Base-by-base conservation (phyloP, 2,888 invertebrate species). In the Oconnorella tubifera region DNA sequence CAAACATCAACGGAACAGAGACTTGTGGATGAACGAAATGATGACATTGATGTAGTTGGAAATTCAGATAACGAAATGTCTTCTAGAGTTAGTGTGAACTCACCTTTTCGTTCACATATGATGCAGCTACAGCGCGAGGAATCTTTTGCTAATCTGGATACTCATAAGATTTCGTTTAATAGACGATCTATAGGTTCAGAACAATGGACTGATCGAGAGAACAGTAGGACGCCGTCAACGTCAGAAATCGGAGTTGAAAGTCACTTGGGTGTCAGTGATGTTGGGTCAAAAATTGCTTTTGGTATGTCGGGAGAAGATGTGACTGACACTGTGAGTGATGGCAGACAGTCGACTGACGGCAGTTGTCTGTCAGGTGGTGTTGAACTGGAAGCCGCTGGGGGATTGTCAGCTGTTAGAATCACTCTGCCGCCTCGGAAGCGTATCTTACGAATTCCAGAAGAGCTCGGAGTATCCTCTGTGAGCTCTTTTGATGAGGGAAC, bases 261-360 rank as follows among this genome's bases (percentile, higher is more conserved):
- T 40, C 40, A 40, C 19, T 40, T 19, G 10, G 40, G 19, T 14
- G 10, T 14, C 40, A 19, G 40, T 40, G 40, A 40, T 14, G 10
- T 14, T 19, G 40, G 40, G 40, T 40, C 40, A 40, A 40, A 19
- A 19, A n/a, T n/a, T n/a, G n/a, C n/a, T n/a, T 40, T 40, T 10
- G 40, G 19, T 19, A 19, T 40, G 40, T 14, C 40, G 40, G 53
- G 25, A 51, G 53, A 10, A 6, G 53, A 40, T 14, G 40, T 40
- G 19, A 14, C 10, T 51, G 53, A 51, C 6, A 25, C 53, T 6
- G 14, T 19, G 10, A 51, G 53, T 27, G 53, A 51, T 51, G 53
- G 53, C 25, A 10, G 53, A 23, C 53, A 19, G 53, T 51, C 53
- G 25, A 51, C 53, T 51, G 53, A 51, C 25, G 53, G 53, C 4